Conservation (phyloP, 1,140 invertebrate species). For the Stegodyphus dumicola region DNA sequence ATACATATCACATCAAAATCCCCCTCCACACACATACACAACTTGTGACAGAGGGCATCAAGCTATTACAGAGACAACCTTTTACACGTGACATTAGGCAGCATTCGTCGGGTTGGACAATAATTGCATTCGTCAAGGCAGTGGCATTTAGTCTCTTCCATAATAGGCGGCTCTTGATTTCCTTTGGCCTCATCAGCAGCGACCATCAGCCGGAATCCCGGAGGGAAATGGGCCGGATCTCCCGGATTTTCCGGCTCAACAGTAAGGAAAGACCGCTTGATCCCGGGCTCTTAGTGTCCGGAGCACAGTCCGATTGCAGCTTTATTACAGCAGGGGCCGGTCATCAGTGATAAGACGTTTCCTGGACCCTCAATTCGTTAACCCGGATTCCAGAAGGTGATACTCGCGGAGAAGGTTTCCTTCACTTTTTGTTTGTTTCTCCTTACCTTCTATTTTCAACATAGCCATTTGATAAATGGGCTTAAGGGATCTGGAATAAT, state of each 20-base stretch:
- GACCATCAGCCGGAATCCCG: constrained; percentile 53
- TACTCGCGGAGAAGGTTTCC: not conserved
- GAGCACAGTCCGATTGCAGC: constrained; percentile 39
- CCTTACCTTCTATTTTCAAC: not conserved
- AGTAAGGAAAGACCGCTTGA: constrained; percentile 60
- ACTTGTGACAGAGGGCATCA: too few species aligned
- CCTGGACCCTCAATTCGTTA: constrained; percentile 56
- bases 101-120: not conserved
- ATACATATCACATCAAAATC: too few species aligned
- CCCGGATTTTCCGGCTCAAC: constrained; percentile 59
- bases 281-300: constrained; percentile 57
- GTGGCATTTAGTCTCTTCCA: constrained; percentile 43
- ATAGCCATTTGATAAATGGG: too few species aligned
- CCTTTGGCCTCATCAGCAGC: constrained; percentile 43
- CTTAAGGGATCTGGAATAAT: too few species aligned
- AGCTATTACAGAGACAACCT: not conserved
- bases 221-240: constrained; percentile 53
- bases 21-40: too few species aligned
- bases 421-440: not conserved
- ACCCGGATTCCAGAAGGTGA: not conserved
- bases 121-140: constrained; percentile 50
- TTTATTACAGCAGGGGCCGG: constrained; percentile 53
- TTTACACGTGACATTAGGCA: constrained; percentile 12
- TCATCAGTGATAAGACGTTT: constrained; percentile 57
- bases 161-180: constrained; percentile 46